Conservation (phyloP, 2,113 vertebrate species). For the Dasyprocta punctata region DNA sequence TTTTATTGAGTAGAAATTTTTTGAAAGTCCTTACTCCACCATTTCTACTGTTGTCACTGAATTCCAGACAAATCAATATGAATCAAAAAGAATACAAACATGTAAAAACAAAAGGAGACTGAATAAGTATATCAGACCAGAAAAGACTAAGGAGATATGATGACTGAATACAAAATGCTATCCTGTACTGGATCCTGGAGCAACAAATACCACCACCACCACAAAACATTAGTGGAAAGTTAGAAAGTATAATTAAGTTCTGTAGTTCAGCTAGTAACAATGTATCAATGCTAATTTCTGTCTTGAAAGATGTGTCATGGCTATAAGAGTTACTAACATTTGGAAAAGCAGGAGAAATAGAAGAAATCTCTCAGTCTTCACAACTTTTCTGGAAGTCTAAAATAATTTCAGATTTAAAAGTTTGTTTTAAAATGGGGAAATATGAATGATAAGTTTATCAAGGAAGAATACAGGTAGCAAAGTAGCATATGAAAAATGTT, state of each 20-base stretch:
- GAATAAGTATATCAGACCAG: neutral
- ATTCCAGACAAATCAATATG: neutral
- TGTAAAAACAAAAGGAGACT: neutral
- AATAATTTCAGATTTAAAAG: neutral
- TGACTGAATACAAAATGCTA: neutral
- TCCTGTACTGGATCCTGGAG: neutral
- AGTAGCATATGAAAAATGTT: neutral
- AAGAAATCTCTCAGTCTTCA: neutral
- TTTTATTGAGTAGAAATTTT: neutral
- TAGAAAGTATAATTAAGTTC: neutral
- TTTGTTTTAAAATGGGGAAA: neutral
- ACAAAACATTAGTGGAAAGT: neutral
- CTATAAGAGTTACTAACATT: neutral
- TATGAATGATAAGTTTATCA: neutral
- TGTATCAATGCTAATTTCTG: neutral
- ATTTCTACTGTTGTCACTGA: neutral
- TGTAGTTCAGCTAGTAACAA: neutral
- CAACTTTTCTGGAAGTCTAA: neutral
- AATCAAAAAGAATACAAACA: neutral
- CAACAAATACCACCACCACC: neutral
- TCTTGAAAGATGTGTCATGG: neutral
- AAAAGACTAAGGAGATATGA: neutral
- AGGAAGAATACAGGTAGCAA: neutral
- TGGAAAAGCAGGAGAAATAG: neutral
- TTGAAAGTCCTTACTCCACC: neutral